A percentile compares a stretch with the other conserved stretches of the same genome.
phyloP scores from a whole-genome alignment of 92 coral and sea anemone genomes.

The Virgularia gustaviana region DNA sequence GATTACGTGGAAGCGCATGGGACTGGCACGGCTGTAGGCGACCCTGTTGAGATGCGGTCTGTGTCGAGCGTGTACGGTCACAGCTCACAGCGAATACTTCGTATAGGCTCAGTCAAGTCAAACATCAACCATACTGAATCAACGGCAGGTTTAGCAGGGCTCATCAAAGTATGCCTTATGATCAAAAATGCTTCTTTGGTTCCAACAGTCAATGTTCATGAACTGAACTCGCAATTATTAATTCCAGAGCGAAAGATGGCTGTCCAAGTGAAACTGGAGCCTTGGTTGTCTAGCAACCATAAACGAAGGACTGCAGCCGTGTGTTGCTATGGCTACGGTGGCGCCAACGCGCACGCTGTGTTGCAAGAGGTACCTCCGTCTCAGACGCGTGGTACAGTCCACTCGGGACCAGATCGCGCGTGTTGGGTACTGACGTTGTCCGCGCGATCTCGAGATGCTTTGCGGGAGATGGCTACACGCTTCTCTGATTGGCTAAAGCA shows the following conservation, averaged over 20 bases:
- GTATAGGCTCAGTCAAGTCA: constrained; percentile 73
- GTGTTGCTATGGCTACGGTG: constrained; percentile 83
- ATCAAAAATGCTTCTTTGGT: constrained; percentile 59
- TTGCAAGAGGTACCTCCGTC: constrained; percentile 50
- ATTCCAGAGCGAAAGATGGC: constrained; percentile 59
- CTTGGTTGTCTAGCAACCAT: constrained; percentile 53
- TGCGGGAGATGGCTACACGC: constrained; percentile 44
- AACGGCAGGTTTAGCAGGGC: constrained; percentile 73
- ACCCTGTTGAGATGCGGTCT: constrained; percentile 66
- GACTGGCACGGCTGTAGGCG: constrained; percentile 86
- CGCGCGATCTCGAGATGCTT: constrained; percentile 59
- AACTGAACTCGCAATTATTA: constrained; percentile 59
- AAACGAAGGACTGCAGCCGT: constrained; percentile 67
- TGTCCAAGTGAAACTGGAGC: constrained; percentile 60
- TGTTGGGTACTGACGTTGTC: constrained; percentile 55
- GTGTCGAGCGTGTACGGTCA: constrained; percentile 60
- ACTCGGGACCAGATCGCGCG: constrained; percentile 3
- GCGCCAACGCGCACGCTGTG: constrained; percentile 71
- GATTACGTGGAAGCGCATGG: constrained; percentile 81
- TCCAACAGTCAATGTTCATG: constrained; percentile 60
- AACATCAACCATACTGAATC: constrained; percentile 85
- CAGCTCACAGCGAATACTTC: constrained; percentile 40
- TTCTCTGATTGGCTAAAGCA: constrained; percentile 52
- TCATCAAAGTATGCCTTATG: constrained; percentile 73
- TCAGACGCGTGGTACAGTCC: background rate